Percentiles rank a stretch among this genome's conserved stretches.
phyloP scores from a whole-genome alignment of 2,888 invertebrate species.

The Troides oblongomaculatus region DNA sequence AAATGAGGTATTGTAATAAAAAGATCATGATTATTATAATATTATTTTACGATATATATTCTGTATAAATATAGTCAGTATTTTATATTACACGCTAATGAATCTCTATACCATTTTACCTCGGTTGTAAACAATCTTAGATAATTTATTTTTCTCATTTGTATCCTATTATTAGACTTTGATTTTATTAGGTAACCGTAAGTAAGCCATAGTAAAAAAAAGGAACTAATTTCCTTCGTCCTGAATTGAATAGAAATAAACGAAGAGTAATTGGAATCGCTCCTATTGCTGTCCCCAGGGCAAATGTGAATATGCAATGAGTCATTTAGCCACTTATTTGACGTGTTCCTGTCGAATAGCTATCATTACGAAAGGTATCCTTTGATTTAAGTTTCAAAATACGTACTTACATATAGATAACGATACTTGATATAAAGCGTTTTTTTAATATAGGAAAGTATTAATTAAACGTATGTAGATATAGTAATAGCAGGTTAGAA shows the following conservation, averaged over 20 bases:
- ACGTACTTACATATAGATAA: not conserved
- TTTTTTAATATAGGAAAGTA: too few relatives aligned
- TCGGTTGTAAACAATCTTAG: too few relatives aligned
- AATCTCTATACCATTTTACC: not conserved
- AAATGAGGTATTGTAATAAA: too few relatives aligned
- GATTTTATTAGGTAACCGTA: too few relatives aligned
- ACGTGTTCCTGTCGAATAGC: not conserved
- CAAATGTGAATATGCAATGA: slow-evolving; percentile 21
- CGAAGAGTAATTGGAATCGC: not conserved
- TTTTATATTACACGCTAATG: not conserved
- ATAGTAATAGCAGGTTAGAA: too few relatives aligned
- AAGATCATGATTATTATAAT: too few relatives aligned
- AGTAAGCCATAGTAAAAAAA: too few relatives aligned
- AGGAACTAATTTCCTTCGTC: not conserved
- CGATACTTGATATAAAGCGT: too few relatives aligned
- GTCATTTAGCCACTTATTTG: slow-evolving; percentile 15
- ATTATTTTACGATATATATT: too few relatives aligned
- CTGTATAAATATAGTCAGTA: not conserved
- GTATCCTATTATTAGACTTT: too few relatives aligned
- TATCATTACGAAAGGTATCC: not conserved
- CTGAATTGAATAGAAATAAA: not conserved
- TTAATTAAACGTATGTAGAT: too few relatives aligned
- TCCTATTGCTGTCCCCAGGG: slow-evolving; percentile 8
- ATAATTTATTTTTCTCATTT: too few relatives aligned
- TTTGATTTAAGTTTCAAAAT: not conserved